phyloP scores from a whole-genome alignment of 2,797 vertebrate species.

The Dallia pectoralis region DNA sequence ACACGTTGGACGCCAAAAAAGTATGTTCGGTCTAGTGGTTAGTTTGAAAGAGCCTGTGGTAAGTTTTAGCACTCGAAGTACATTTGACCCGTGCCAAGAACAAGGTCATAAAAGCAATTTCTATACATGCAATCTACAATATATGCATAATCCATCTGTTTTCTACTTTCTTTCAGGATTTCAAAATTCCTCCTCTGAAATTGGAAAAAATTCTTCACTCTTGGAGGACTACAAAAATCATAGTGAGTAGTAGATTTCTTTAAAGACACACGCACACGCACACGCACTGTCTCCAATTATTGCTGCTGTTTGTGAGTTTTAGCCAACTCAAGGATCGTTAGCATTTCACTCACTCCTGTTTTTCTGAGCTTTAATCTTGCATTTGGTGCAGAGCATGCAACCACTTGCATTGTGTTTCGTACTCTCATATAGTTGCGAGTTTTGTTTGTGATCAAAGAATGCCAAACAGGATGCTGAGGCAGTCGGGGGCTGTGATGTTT shows the following conservation, averaged over 20 bases:
- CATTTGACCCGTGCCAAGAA: too few relatives aligned
- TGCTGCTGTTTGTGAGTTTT: neutral
- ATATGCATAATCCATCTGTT: neutral
- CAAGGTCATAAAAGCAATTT: neutral
- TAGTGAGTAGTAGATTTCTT: neutral
- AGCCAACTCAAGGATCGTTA: neutral
- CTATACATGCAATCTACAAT: neutral
- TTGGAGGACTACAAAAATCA: constrained; percentile 1
- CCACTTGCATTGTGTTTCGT: neutral
- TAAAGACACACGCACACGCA: neutral
- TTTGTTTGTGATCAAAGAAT: constrained; percentile 2
- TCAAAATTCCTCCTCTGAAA: constrained; percentile 25
- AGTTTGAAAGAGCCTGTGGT: neutral
- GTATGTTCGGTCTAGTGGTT: constrained; percentile 9
- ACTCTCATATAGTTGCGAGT: neutral
- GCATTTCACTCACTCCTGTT: neutral
- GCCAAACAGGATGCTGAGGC: constrained; percentile 62
- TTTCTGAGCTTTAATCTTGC: neutral
- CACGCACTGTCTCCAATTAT: neutral
- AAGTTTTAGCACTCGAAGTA: neutral
- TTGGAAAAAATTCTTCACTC: neutral
- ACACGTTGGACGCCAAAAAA: neutral
- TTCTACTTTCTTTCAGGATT: constrained; percentile 31
- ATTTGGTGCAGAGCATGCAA: constrained; percentile 13
- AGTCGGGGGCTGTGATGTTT: constrained; percentile 16